A percentile compares a stretch with the other conserved stretches of the same genome.
phyloP scores from a whole-genome alignment of 1,140 invertebrate species.

The Chrysopa pallens region DNA sequence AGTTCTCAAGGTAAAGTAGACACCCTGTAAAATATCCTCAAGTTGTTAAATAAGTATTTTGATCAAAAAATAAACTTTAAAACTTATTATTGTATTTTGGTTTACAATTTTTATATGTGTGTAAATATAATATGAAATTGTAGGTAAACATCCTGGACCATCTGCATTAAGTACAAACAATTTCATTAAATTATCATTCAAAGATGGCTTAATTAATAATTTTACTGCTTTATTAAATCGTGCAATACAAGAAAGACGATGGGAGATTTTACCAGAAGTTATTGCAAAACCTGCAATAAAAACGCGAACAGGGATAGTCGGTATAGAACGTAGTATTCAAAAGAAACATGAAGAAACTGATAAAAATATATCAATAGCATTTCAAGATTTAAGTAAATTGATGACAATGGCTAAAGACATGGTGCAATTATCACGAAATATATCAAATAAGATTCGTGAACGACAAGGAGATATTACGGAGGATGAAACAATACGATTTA shows the following conservation, averaged over 20 bases:
- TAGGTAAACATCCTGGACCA: constrained; percentile 55
- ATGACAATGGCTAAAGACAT: constrained; percentile 97
- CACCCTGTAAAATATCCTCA: too few relatives aligned
- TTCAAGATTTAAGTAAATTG: constrained; percentile 86
- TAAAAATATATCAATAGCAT: constrained; percentile 78
- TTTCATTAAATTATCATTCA: constrained; percentile 76
- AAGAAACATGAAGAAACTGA: constrained; percentile 81
- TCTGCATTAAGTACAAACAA: constrained; percentile 46
- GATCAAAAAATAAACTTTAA: too few relatives aligned
- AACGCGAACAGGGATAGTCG: constrained; percentile 76
- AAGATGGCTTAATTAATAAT: constrained; percentile 56
- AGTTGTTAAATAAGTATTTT: too few relatives aligned
- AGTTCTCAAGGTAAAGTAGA: too few relatives aligned
- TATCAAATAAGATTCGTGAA: constrained; percentile 86
- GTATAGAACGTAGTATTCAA: constrained; percentile 84
- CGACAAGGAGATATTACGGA: constrained; percentile 92
- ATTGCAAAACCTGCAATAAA: constrained; percentile 33
- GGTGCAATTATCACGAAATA: constrained; percentile 80
- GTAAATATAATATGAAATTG: constrained; percentile 8
- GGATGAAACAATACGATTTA: constrained; percentile 92
- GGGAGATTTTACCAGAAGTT: constrained; percentile 29
- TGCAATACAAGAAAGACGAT: constrained; percentile 36
- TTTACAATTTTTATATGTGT: too few relatives aligned
- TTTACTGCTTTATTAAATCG: constrained; percentile 47
- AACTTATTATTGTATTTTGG: too few relatives aligned